Evolutionary conservation across 1,140 invertebrate genomes (phyloP).

Genomic region (Atta cephalotes): DNA sequence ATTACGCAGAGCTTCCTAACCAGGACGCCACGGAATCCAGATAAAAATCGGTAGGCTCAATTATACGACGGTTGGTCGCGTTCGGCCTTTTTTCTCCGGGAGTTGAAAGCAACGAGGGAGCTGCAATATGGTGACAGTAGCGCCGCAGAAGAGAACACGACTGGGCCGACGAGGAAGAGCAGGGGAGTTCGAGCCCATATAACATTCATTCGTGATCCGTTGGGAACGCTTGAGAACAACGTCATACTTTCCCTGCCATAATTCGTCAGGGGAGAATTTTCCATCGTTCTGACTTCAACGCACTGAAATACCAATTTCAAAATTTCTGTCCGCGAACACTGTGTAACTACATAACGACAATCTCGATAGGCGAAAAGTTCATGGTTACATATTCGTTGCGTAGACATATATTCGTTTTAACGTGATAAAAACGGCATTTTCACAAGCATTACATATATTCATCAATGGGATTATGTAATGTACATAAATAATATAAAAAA

Average conservation of each 20-base stretch:
- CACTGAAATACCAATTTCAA: conserved; percentile 52
- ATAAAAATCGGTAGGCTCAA: conserved; percentile 47
- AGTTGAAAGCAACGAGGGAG: neutral
- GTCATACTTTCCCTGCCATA: conserved; percentile 46
- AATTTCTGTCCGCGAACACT: conserved; percentile 28
- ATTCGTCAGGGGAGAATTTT: conserved; percentile 60
- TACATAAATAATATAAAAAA: neutral
- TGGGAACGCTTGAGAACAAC: conserved; percentile 59
- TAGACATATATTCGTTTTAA: neutral
- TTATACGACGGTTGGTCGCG: conserved; percentile 41
- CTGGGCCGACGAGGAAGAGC: neutral
- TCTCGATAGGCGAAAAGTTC: conserved; percentile 10
- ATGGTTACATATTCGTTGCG: neutral
- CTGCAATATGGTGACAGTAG: conserved; percentile 34
- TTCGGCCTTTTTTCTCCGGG: neutral
- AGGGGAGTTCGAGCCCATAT: conserved; percentile 42
- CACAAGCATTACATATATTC: neutral
- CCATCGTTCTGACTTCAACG: conserved; percentile 42
- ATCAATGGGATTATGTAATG: neutral
- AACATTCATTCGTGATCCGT: conserved; percentile 70
- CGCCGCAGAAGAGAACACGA: conserved; percentile 8
- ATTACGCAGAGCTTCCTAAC: conserved; percentile 39
- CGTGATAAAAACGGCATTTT: conserved; percentile 4
- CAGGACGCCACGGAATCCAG: neutral
- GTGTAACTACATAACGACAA: conserved; percentile 21